Conservation (phyloP, 2,797 vertebrate species). For the Knipowitschia caucasica region DNA sequence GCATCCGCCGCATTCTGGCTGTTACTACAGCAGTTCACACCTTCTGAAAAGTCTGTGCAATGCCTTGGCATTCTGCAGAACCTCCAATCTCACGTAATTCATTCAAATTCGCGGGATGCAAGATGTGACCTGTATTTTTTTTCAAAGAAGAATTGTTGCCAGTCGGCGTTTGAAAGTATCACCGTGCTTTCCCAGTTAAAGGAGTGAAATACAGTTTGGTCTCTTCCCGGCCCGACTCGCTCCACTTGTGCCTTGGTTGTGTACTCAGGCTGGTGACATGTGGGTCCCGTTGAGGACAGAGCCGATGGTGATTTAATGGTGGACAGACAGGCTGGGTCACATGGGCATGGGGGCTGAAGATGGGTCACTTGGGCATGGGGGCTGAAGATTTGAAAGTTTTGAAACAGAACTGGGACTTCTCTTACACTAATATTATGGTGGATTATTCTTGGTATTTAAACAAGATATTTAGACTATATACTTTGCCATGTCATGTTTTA, state of each 20-base stretch:
- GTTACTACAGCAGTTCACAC: background rate
- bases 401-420: background rate
- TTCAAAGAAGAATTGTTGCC: slow-evolving; percentile 48
- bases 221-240: slow-evolving; percentile 53
- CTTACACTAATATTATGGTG: too few species aligned
- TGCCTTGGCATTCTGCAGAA: too few species aligned
- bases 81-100: too few species aligned
- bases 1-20: slow-evolving; percentile 32
- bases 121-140: slow-evolving; percentile 42
- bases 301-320: slow-evolving; percentile 48
- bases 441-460: too few species aligned
- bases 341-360: slow-evolving; percentile 70
- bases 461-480: too few species aligned
- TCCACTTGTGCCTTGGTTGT: slow-evolving; percentile 60
- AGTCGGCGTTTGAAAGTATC: slow-evolving; percentile 47
- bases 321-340: slow-evolving; percentile 51
- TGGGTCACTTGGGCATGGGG: slow-evolving; percentile 43
- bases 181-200: slow-evolving; percentile 51
- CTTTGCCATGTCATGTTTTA: too few species aligned
- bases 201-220: slow-evolving; percentile 47
- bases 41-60: too few species aligned
- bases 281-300: slow-evolving; percentile 56
- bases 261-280: slow-evolving; percentile 58
- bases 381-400: background rate
- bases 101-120: slow-evolving; percentile 39